Percentiles rank a stretch among this genome's conserved stretches.
These are phyloP conservation scores for Drosophila tripunctata DNA, from an alignment of 2,888 invertebrate genomes.

Conservation along the genomic window DNA sequence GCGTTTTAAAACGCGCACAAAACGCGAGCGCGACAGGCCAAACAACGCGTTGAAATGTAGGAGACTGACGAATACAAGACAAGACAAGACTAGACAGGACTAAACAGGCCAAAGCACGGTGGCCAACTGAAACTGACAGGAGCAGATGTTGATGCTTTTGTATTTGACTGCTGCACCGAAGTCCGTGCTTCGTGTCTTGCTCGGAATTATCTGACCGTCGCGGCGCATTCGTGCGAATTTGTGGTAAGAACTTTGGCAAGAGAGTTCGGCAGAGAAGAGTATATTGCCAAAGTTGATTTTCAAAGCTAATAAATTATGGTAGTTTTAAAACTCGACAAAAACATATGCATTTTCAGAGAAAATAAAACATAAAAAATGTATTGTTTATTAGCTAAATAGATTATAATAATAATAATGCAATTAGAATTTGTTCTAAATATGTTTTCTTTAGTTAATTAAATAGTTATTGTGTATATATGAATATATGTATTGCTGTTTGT, in stretches of 20 bases:
- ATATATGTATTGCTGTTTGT: slow-evolving; percentile 63
- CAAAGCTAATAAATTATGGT: not conserved
- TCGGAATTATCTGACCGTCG: slow-evolving; percentile 47
- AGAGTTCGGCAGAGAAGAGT: not conserved
- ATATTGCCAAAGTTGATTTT: no score
- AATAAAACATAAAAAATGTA: slow-evolving; percentile 56
- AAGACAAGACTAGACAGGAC: slow-evolving; percentile 45
- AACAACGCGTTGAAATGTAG: slow-evolving; percentile 3
- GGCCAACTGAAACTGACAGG: slow-evolving; percentile 75
- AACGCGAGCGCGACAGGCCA: slow-evolving; percentile 25
- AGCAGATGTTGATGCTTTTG: slow-evolving; percentile 79
- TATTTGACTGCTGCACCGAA: slow-evolving; percentile 56
- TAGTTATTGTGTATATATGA: slow-evolving; percentile 33
- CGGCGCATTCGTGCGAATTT: slow-evolving; percentile 34
- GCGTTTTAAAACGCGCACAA: slow-evolving; percentile 49
- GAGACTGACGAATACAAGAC: slow-evolving; percentile 18
- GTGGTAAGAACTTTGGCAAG: slow-evolving; percentile 24
- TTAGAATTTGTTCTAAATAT: slow-evolving; percentile 70
- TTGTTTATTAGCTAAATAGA: slow-evolving; percentile 70
- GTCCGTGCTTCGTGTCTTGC: slow-evolving; percentile 51
- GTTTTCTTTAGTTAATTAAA: slow-evolving; percentile 43
- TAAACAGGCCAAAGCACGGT: slow-evolving; percentile 68
- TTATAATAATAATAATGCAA: slow-evolving; percentile 60
- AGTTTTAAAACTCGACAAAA: not conserved
- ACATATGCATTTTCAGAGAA: slow-evolving; percentile 40